Conservation (phyloP, 1,140 invertebrate genomes). For the Cephus cinctus region DNA sequence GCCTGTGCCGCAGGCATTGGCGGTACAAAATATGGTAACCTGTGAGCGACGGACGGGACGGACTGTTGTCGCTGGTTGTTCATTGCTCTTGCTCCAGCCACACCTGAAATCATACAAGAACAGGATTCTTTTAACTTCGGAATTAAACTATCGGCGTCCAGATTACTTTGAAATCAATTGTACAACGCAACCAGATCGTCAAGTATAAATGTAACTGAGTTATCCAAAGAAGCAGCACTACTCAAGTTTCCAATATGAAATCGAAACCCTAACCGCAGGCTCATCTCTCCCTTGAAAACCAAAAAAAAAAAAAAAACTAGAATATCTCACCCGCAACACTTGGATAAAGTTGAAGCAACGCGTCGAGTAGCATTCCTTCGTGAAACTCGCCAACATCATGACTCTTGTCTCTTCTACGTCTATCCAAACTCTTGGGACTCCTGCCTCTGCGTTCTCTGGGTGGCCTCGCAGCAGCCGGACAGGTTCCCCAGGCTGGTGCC, state of each 20-base stretch:
- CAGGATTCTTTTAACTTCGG: no score
- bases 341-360: constrained; percentile 56
- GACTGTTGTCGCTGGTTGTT: constrained; percentile 44
- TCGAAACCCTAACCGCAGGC: no score
- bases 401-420: constrained; percentile 52
- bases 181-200: no score
- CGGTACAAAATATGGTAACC: constrained; percentile 55
- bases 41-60: constrained; percentile 48
- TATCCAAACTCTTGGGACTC: constrained; percentile 60
- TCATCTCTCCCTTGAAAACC: no score
- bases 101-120: constrained; percentile 36
- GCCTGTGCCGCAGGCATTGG: constrained; percentile 48
- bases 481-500: constrained; percentile 49
- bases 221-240: no score
- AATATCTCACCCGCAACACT: constrained; percentile 55
- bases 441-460: constrained; percentile 53
- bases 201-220: no score
- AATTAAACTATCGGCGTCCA: no score
- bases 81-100: constrained; percentile 41
- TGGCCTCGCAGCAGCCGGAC: constrained; percentile 46
- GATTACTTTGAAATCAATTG: no score
- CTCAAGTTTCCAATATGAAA: no score
- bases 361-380: constrained; percentile 66
- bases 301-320: no score
- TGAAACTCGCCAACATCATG: constrained; percentile 60